A percentile compares a stretch with the other conserved stretches of the same genome.
Evolutionary conservation across 1,140 invertebrate genomes (phyloP).

Genomic region (Drosophila nasuta): DNA sequence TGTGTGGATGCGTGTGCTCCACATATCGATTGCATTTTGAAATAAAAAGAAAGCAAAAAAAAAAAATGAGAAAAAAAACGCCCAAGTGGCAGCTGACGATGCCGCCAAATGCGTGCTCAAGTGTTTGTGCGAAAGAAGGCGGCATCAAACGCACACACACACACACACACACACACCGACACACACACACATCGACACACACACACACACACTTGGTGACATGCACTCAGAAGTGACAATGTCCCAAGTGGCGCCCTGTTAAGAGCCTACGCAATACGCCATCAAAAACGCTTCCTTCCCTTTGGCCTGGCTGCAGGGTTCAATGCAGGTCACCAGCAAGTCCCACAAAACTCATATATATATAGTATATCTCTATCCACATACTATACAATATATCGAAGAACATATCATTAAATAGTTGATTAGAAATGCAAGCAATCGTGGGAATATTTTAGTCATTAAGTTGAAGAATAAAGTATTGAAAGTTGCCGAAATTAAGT

Average conservation of each 20-base stretch:
- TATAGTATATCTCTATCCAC: too few relatives aligned
- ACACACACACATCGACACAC: too few relatives aligned
- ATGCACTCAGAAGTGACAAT: conserved; percentile 43
- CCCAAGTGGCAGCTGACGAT: conserved; percentile 64
- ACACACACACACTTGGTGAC: neutral
- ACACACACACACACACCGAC: conserved; percentile 32
- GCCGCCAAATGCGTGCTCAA: conserved; percentile 58
- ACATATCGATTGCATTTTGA: conserved; percentile 64
- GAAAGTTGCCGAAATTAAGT: neutral
- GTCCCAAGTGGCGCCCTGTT: conserved; percentile 51
- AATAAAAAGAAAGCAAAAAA: conserved; percentile 7
- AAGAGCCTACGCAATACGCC: conserved; percentile 48
- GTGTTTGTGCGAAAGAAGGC: conserved; percentile 48
- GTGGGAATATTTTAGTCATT: too few relatives aligned
- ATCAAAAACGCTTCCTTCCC: conserved; percentile 28
- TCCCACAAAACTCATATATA: neutral
- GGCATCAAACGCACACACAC: conserved; percentile 31
- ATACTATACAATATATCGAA: too few relatives aligned
- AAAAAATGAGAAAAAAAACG: conserved; percentile 16
- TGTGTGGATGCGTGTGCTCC: conserved; percentile 53
- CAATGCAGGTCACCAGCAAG: conserved; percentile 39
- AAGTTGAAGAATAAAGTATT: too few relatives aligned
- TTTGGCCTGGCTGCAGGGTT: conserved; percentile 28
- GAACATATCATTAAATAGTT: too few relatives aligned
- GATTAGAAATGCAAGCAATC: too few relatives aligned